Evolutionary conservation across 2,797 vertebrate species (phyloP).

Genomic region (Eulemur mongoz): DNA sequence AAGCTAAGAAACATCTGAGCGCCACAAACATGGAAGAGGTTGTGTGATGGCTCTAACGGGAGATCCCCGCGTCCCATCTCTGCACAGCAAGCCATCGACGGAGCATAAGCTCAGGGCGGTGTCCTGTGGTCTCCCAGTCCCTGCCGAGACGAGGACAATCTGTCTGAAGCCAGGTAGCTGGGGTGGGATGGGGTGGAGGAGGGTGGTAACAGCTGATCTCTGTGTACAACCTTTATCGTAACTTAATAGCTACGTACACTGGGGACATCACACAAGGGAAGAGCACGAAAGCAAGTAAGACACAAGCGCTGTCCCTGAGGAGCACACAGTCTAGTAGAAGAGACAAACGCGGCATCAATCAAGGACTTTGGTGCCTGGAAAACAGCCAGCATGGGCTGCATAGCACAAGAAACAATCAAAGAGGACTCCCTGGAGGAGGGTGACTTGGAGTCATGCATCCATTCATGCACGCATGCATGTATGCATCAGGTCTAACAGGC

Average conservation of each 20-base stretch:
- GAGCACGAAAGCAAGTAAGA: background rate
- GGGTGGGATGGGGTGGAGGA: background rate
- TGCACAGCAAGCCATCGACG: accelerated
- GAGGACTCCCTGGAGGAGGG: background rate
- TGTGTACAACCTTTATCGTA: background rate
- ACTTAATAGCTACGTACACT: background rate
- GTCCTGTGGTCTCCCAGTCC: background rate
- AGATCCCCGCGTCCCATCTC: background rate
- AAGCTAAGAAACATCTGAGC: background rate
- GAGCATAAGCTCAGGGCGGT: accelerated
- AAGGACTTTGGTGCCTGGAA: no score
- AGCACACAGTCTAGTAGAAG: background rate
- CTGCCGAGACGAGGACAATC: background rate
- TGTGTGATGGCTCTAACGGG: accelerated
- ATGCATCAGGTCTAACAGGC: background rate
- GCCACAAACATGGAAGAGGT: background rate
- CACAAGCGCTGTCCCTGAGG: background rate
- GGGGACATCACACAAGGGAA: background rate
- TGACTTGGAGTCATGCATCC: background rate
- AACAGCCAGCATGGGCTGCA: background rate
- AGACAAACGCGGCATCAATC: background rate
- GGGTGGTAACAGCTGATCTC: accelerated
- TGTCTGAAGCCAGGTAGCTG: background rate
- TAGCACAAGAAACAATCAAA: background rate
- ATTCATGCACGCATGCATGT: accelerated